Evolutionary conservation across 2,113 vertebrate species (phyloP), one percentile per base, ranked within the genome.

Genomic region (Corythornis vintsioides): DNA sequence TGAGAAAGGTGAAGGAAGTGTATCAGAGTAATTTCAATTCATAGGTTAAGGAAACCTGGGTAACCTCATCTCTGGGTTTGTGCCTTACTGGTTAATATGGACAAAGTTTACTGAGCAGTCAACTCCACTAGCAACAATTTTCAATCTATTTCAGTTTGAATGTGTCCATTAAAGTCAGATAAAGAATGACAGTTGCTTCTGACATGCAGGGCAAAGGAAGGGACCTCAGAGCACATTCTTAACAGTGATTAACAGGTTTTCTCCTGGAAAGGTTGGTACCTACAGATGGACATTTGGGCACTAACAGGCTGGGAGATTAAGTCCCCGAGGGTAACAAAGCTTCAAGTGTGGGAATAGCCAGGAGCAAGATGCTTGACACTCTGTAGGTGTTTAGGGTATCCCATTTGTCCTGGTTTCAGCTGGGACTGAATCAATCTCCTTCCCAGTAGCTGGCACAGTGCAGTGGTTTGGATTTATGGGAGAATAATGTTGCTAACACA

Each of bases 1-100:
- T 2, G 0, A 9, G 8, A 56, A 83, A 83, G 18, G 12, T 47
- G 60, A 69, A 56, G 13, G 12, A 35, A 83, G 22, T 0, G 1
- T 28, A 13, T 19, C 45, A 72, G 8, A 43, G 45, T 13, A 35
- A 91, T 55, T 82, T 33, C 42, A 87, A 86, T 59, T 73, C 43
- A 55, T 1, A 38, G 22, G 7, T 59, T 81, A 81, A 83, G 15
- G n/a, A 71, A 77, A n/a, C 70, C 83, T 76, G 2, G 9, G 60
- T n/a, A 89, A 52, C 20, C 25, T 83, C 33, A 89, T 31, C 63
- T 4, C 1, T 17, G 3, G 22, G 22, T 83, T 66, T 91, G 16
- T 48, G 79, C 17, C 77, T 67, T 86, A 77, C 1, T 33, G 31
- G 31, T 69, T 79, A 70, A 69, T 15, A 45, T 22, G 52, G 55